phyloP scores from a whole-genome alignment of 1,140 invertebrate genomes.

The Lethocerus indicus region DNA sequence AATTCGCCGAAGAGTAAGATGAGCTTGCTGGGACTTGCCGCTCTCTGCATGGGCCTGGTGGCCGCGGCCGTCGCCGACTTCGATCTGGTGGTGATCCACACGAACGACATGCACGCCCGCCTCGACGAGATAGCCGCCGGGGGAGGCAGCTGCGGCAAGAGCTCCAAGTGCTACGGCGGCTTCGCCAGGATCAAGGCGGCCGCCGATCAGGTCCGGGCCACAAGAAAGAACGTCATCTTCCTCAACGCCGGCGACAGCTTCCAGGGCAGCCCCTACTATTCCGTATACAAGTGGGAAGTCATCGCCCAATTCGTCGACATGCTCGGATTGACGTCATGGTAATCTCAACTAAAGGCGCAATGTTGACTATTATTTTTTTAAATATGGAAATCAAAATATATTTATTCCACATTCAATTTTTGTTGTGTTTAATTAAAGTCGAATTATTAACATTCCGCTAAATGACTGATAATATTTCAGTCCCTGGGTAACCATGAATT shows the following conservation, averaged over 20 bases:
- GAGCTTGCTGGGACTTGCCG: too few relatives aligned
- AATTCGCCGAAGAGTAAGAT: too few relatives aligned
- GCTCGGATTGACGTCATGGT: constrained; percentile 69
- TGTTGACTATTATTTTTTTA: too few relatives aligned
- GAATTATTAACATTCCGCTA: too few relatives aligned
- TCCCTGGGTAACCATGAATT: constrained; percentile 93
- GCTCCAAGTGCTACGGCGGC: constrained; percentile 21
- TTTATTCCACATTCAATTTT: background rate
- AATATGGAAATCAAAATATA: too few relatives aligned
- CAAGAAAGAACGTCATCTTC: constrained; percentile 43
- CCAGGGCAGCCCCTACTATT: constrained; percentile 72
- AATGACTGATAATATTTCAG: constrained; percentile 29
- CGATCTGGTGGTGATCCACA: constrained; percentile 47
- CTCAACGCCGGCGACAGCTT: constrained; percentile 82
- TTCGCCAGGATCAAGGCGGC: constrained; percentile 25
- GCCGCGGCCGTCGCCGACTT: constrained; percentile 8
- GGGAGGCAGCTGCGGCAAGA: background rate
- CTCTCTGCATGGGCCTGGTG: background rate
- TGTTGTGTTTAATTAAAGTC: background rate
- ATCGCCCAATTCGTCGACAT: constrained; percentile 59
- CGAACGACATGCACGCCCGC: constrained; percentile 77
- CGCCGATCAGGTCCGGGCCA: constrained; percentile 67
- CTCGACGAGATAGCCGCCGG: constrained; percentile 46
- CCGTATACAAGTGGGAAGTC: constrained; percentile 55
- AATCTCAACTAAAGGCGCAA: too few relatives aligned